phyloP scores from a whole-genome alignment of 2,888 invertebrate genomes.

The Lithosia quadra region DNA sequence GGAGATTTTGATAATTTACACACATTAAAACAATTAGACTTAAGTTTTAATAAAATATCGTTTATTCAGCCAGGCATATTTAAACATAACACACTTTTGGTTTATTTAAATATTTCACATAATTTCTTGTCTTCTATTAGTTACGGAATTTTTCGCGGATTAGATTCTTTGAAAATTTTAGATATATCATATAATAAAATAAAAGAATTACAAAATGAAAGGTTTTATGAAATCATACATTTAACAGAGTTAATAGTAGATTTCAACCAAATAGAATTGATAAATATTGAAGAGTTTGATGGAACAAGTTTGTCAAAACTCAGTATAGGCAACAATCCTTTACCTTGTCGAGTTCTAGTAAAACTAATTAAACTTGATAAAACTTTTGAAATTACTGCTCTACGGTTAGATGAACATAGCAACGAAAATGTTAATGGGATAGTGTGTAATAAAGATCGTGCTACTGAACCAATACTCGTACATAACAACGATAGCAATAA shows the following conservation, averaged over 20 bases:
- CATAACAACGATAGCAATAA: constrained; percentile 24
- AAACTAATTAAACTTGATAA: constrained; percentile 50
- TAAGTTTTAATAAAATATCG: constrained; percentile 67
- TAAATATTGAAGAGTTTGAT: constrained; percentile 60
- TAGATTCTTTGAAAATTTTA: constrained; percentile 58
- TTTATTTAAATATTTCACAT: constrained; percentile 69
- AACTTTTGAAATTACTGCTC: constrained; percentile 59
- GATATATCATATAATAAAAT: constrained; percentile 73
- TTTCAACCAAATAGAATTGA: constrained; percentile 63
- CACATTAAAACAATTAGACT: constrained; percentile 58
- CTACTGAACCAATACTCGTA: constrained; percentile 11
- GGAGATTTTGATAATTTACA: constrained; percentile 57
- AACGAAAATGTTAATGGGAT: constrained; percentile 57
- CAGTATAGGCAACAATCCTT: constrained; percentile 73
- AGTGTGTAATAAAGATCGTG: constrained; percentile 50
- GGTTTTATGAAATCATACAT: constrained; percentile 63
- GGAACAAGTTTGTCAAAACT: constrained; percentile 57
- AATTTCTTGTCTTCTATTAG: constrained; percentile 60
- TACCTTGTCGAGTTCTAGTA: constrained; percentile 65
- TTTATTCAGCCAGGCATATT: constrained; percentile 70
- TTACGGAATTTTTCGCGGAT: constrained; percentile 69
- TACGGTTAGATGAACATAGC: constrained; percentile 51
- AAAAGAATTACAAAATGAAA: constrained; percentile 63
- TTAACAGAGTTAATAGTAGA: constrained; percentile 66
- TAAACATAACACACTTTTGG: constrained; percentile 61